Evolutionary conservation across 2,113 vertebrate genomes (phyloP).

Genomic region (Orientallactaga bullata): DNA sequence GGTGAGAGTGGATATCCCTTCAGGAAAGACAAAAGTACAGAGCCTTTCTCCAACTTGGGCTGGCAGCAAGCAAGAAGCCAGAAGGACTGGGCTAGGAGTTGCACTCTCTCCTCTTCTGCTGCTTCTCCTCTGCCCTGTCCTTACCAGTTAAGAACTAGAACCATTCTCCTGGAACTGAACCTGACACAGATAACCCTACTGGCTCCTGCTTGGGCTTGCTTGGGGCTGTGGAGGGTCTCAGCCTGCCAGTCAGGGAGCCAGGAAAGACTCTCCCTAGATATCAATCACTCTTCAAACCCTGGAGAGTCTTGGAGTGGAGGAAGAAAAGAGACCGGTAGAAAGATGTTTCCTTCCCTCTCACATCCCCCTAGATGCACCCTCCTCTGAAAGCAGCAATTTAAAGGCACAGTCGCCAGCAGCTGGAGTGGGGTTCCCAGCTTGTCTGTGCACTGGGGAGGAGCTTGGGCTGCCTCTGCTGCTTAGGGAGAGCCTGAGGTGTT

Average conservation of each 20-base stretch:
- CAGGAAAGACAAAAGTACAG: conserved; percentile 24
- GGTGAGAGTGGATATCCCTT: conserved; percentile 62
- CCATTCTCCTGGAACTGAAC: conserved; percentile 65
- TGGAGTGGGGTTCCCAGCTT: conserved; percentile 62
- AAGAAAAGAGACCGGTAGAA: conserved; percentile 62
- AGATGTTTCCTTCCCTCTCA: conserved; percentile 76
- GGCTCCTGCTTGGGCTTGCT: not conserved
- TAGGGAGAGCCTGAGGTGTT: conserved; percentile 25
- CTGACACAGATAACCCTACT: conserved; percentile 48
- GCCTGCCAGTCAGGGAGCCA: conserved; percentile 26
- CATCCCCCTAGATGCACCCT: conserved; percentile 67
- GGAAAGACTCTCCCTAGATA: conserved; percentile 68
- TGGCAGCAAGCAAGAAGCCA: conserved; percentile 59
- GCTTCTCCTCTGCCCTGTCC: conserved; percentile 44
- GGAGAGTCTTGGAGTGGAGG: conserved; percentile 71
- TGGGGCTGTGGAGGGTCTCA: conserved; percentile 53
- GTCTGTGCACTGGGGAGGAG: conserved; percentile 50
- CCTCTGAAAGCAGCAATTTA: conserved; percentile 78
- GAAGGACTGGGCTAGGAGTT: conserved; percentile 38
- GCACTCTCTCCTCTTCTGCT: not conserved
- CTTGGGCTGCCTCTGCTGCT: conserved; percentile 40
- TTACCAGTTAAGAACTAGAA: conserved; percentile 64
- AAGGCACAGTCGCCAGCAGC: conserved; percentile 78
- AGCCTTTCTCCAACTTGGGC: conserved; percentile 67
- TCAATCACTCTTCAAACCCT: conserved; percentile 70